Percentiles rank a stretch among this genome's conserved stretches.
phyloP scores from a whole-genome alignment of 2,113 vertebrate species.

The Rissa tridactyla region DNA sequence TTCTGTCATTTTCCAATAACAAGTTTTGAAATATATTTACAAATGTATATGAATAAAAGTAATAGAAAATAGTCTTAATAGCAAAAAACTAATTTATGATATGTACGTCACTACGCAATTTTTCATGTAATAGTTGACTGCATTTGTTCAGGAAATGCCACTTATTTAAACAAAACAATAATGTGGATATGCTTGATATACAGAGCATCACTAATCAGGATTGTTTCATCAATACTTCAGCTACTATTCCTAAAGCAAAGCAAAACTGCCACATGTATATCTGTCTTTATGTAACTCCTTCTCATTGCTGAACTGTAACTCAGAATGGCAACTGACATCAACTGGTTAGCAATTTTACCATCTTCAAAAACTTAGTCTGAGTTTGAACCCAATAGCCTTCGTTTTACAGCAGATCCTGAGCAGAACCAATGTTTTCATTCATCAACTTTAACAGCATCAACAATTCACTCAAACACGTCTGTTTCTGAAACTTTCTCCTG shows the following conservation, averaged over 20 bases:
- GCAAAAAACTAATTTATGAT: neutral
- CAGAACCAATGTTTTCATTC: neutral
- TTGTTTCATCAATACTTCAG: neutral
- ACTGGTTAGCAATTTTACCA: neutral
- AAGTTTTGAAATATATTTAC: neutral
- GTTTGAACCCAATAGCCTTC: neutral
- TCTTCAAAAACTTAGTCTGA: neutral
- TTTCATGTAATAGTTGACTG: neutral
- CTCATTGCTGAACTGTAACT: neutral
- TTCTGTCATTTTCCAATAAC: neutral
- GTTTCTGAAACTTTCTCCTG: neutral
- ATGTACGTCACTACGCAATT: neutral
- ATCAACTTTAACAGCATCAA: neutral
- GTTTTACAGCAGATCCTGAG: neutral
- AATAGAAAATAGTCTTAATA: neutral
- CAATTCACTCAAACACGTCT: neutral
- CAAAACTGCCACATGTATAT: neutral
- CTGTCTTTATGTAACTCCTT: neutral
- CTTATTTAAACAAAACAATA: neutral
- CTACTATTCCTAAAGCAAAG: neutral
- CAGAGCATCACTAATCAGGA: neutral
- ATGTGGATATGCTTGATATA: neutral
- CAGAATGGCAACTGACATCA: neutral
- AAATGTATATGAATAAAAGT: neutral
- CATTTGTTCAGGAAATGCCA: neutral